phyloP scores from a whole-genome alignment of 2,888 invertebrate genomes.

The Candidula unifasciata region DNA sequence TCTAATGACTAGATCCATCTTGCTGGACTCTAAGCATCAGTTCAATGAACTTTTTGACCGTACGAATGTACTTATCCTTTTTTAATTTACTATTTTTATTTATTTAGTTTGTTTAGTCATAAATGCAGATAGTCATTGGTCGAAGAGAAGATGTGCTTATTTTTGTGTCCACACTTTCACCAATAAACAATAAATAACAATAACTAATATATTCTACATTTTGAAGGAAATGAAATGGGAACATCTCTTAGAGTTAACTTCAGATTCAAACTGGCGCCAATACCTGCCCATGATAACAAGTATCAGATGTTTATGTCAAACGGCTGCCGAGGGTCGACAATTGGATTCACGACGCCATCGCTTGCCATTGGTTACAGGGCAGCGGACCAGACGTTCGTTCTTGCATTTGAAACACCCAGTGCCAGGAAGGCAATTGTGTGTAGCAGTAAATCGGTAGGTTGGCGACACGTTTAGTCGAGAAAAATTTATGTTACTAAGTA shows the following conservation, averaged over 20 bases:
- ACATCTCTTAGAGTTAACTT: constrained; percentile 57
- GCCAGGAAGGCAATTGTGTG: constrained; percentile 58
- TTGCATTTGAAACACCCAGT: constrained; percentile 57
- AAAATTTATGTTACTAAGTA: background rate
- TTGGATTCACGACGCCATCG: constrained; percentile 58
- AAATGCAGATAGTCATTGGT: too few relatives aligned
- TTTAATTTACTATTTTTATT: too few relatives aligned
- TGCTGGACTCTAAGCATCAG: too few relatives aligned
- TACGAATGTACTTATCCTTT: too few relatives aligned
- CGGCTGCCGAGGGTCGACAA: constrained; percentile 58
- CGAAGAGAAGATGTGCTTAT: too few relatives aligned
- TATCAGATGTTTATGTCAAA: constrained; percentile 61
- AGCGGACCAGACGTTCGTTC: constrained; percentile 55
- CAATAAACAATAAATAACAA: too few relatives aligned
- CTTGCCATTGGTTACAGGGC: constrained; percentile 59
- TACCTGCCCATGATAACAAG: constrained; percentile 48
- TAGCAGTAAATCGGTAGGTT: constrained; percentile 54
- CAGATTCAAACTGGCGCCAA: constrained; percentile 56
- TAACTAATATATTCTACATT: background rate
- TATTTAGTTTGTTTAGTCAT: too few relatives aligned
- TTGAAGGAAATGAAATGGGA: constrained; percentile 56
- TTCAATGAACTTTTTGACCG: too few relatives aligned
- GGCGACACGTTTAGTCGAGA: background rate
- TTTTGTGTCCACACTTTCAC: too few relatives aligned
- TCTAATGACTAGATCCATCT: too few relatives aligned